phyloP scores from a whole-genome alignment of 2,113 vertebrate species.

The Ptychochromis oligacanthus region DNA sequence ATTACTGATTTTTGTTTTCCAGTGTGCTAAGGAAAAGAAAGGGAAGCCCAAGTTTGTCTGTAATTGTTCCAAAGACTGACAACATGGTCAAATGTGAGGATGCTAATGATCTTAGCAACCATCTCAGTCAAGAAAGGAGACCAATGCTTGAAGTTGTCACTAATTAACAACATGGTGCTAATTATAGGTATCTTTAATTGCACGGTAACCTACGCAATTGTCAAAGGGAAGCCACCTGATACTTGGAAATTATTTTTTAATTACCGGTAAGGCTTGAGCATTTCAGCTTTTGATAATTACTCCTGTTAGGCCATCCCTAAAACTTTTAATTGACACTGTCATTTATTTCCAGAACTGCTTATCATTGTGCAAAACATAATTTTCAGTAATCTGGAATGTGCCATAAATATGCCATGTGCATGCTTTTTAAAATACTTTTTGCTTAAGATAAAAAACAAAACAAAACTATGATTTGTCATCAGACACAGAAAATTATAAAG shows the following conservation, averaged over 20 bases:
- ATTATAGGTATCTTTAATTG: constrained; percentile 83
- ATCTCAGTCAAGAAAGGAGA: constrained; percentile 57
- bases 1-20: constrained; percentile 28
- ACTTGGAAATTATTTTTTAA: constrained; percentile 81
- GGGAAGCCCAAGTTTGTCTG: constrained; percentile 29
- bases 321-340: constrained; percentile 74
- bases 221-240: constrained; percentile 82
- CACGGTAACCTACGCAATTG: constrained; percentile 77
- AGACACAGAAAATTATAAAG: neutral
- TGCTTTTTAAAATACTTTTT: constrained; percentile 2
- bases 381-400: neutral
- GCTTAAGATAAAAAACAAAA: neutral
- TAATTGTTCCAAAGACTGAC: constrained; percentile 43
- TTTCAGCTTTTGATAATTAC: constrained; percentile 73
- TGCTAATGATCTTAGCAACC: constrained; percentile 57
- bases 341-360: constrained; percentile 26
- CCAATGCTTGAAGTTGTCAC: constrained; percentile 67
- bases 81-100: constrained; percentile 29
- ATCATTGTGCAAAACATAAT: neutral
- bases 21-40: constrained; percentile 34
- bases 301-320: constrained; percentile 62
- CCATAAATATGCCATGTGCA: neutral
- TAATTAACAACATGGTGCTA: constrained; percentile 81
- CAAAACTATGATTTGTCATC: neutral
- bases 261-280: constrained; percentile 71